Conservation (phyloP, 2,797 vertebrate genomes). For the Podarcis lilfordi region DNA sequence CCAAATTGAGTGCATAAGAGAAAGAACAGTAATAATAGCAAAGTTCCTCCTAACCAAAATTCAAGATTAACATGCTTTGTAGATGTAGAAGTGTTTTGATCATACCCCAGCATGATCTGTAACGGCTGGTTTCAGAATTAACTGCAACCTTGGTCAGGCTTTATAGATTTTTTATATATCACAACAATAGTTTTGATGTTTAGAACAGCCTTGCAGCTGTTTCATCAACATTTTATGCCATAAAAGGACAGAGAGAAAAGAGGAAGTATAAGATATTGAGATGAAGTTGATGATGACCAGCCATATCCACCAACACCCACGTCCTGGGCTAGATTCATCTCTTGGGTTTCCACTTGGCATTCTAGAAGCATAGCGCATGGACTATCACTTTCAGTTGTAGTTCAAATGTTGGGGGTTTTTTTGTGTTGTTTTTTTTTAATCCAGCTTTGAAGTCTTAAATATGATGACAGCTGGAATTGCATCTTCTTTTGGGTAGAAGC, state of each 20-base stretch:
- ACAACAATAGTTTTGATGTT: too few relatives aligned
- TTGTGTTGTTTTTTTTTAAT: too few relatives aligned
- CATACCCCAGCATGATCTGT: too few relatives aligned
- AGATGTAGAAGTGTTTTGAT: too few relatives aligned
- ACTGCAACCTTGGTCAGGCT: too few relatives aligned
- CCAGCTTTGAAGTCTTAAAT: neutral
- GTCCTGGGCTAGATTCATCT: neutral
- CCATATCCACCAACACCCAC: neutral
- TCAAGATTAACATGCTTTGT: neutral
- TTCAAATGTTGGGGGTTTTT: neutral
- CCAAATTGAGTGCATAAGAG: neutral
- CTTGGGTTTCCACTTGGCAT: neutral
- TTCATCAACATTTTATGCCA: neutral
- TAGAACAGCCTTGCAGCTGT: neutral
- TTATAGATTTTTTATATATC: too few relatives aligned
- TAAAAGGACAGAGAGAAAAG: neutral
- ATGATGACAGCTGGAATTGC: neutral
- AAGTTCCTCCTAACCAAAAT: neutral
- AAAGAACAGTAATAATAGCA: neutral
- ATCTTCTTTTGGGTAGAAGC: neutral
- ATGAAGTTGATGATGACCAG: neutral
- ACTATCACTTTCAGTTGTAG: neutral
- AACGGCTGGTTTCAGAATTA: too few relatives aligned
- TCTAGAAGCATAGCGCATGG: neutral
- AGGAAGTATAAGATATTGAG: neutral